phyloP scores from a whole-genome alignment of 2,888 invertebrate genomes.

The Eulithis prunata region DNA sequence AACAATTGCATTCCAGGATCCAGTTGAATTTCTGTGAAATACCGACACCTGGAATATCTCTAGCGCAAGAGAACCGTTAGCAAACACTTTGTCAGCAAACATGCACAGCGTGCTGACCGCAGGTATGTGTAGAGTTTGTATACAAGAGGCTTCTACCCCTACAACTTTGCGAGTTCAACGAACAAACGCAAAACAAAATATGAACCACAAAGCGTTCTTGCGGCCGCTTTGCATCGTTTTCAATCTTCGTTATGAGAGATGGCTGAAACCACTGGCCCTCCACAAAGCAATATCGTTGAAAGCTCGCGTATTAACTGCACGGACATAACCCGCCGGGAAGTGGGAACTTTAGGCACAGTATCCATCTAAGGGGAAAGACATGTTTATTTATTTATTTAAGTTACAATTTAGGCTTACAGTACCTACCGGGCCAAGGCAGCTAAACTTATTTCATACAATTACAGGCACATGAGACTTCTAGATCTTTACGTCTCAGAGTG shows the following conservation, averaged over 20 bases:
- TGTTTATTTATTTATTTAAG: too few relatives aligned
- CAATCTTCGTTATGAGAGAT: conserved; percentile 77
- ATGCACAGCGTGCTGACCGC: conserved; percentile 40
- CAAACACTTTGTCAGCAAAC: conserved; percentile 33
- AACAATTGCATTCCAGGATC: conserved; percentile 5
- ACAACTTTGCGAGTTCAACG: conserved; percentile 43
- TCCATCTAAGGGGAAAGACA: conserved; percentile 3
- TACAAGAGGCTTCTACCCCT: conserved; percentile 46
- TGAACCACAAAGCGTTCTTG: conserved; percentile 77
- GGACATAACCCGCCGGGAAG: conserved; percentile 41
- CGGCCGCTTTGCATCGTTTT: conserved; percentile 76
- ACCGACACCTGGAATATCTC: neutral
- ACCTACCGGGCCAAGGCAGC: too few relatives aligned
- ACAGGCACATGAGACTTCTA: too few relatives aligned
- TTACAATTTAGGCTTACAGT: too few relatives aligned
- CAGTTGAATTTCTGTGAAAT: conserved; percentile 17
- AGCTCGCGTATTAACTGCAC: conserved; percentile 71
- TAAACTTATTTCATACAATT: too few relatives aligned
- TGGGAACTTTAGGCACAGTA: conserved; percentile 25
- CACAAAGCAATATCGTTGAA: conserved; percentile 77
- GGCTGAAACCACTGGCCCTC: conserved; percentile 66
- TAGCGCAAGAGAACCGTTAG: conserved; percentile 14
- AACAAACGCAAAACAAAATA: conserved; percentile 63
- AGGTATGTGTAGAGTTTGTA: conserved; percentile 50
- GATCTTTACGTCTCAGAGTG: too few relatives aligned